phyloP scores from a whole-genome alignment of 2,113 vertebrate genomes.

The Poeciliopsis turrubarensis region DNA sequence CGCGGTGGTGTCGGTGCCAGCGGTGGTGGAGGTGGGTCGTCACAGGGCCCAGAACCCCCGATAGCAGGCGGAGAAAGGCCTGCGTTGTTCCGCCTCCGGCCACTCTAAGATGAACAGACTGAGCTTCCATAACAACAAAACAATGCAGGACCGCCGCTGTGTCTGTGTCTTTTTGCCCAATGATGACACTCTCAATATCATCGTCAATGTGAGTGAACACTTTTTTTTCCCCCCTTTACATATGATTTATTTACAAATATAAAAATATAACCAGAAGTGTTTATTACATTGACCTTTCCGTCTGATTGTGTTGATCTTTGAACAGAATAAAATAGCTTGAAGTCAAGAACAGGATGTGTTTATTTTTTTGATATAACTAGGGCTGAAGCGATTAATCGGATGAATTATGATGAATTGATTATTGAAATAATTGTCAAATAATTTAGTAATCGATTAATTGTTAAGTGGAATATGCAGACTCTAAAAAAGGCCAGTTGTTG shows the following conservation, averaged over 20 bases:
- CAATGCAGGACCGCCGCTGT: slow-evolving; percentile 99
- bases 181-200: slow-evolving; percentile 95
- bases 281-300: neutral
- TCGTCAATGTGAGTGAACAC: slow-evolving; percentile 88
- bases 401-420: no score
- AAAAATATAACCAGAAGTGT: neutral
- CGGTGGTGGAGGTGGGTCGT: slow-evolving; percentile 56
- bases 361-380: neutral
- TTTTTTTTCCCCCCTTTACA: neutral
- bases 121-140: slow-evolving; percentile 96
- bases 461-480: no score
- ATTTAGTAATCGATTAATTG: no score
- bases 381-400: no score
- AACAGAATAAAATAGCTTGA: no score
- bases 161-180: slow-evolving; percentile 98
- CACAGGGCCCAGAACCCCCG: slow-evolving; percentile 68
- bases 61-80: slow-evolving; percentile 66
- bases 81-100: slow-evolving; percentile 53
- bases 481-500: no score
- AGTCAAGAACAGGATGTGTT: neutral
- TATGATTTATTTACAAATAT: neutral
- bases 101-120: slow-evolving; percentile 94
- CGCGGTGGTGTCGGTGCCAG: slow-evolving; percentile 3
- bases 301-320: no score
- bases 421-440: no score